Conservation (phyloP, 35 echinoderm and acorn worm genomes). For the Ptychodera flava region DNA sequence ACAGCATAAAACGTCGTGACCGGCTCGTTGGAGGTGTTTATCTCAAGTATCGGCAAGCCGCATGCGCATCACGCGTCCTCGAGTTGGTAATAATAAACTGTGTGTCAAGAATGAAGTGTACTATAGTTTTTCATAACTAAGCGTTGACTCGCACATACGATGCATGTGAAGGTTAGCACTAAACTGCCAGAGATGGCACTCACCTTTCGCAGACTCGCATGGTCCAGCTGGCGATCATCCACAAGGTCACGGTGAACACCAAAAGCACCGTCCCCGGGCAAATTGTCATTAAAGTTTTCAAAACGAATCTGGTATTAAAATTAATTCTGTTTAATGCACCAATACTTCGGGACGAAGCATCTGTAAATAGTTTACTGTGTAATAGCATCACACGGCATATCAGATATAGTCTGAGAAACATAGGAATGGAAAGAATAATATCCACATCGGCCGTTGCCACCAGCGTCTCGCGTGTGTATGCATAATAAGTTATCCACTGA, state of each 20-base stretch:
- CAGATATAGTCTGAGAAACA: conserved; percentile 96
- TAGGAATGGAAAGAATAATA: conserved; percentile 94
- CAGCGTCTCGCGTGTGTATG: conserved; percentile 66
- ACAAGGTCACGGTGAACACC: conserved; percentile 95
- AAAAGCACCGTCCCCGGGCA: conserved; percentile 96
- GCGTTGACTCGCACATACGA: too few relatives aligned
- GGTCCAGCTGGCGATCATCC: conserved; percentile 99
- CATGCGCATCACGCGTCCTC: too few relatives aligned
- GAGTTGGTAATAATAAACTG: too few relatives aligned
- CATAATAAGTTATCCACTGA: conserved; percentile 76
- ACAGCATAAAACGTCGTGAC: too few relatives aligned
- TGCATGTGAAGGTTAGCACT: too few relatives aligned
- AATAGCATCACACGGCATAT: conserved; percentile 98
- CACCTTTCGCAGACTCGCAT: conserved; percentile 99
- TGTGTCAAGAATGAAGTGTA: too few relatives aligned
- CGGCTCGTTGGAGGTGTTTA: too few relatives aligned
- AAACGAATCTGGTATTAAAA: conserved; percentile 97
- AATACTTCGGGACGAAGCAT: conserved; percentile 97
- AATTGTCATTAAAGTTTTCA: conserved; percentile 99
- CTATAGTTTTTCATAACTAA: too few relatives aligned
- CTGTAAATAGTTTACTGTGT: conserved; percentile 99
- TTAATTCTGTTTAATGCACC: conserved; percentile 98
- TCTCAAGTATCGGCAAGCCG: too few relatives aligned
- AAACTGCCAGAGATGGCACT: too few relatives aligned
- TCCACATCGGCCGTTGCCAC: conserved; percentile 72